A percentile compares a stretch with the other conserved stretches of the same genome.
phyloP scores from a whole-genome alignment of 2,797 vertebrate species.

The Gymnothorax reevesii region DNA sequence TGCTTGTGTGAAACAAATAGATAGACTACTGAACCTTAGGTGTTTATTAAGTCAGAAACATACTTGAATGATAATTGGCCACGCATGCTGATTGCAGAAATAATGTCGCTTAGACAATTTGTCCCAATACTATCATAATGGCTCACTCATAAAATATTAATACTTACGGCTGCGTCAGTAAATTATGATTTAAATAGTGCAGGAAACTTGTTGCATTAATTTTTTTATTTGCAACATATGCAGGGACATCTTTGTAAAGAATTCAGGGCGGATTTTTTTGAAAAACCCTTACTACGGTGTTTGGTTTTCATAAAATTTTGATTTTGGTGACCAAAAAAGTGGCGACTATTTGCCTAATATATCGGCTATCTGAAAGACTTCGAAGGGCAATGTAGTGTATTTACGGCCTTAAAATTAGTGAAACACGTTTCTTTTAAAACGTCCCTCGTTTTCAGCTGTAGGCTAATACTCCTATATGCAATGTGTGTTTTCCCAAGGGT shows the following conservation, averaged over 20 bases:
- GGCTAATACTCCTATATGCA: neutral
- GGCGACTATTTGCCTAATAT: neutral
- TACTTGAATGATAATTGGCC: neutral
- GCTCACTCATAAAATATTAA: neutral
- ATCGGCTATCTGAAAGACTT: neutral
- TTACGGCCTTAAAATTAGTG: too few species aligned
- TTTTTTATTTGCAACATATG: neutral
- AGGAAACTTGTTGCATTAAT: neutral
- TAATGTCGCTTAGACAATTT: neutral
- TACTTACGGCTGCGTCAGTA: neutral
- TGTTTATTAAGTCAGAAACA: neutral
- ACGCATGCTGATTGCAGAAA: neutral
- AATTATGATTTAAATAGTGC: neutral
- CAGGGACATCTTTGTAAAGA: neutral
- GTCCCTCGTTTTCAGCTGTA: neutral
- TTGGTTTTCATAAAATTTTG: neutral
- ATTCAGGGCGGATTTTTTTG: neutral
- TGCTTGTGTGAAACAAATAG: neutral
- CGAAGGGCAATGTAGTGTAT: neutral
- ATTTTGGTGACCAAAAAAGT: neutral
- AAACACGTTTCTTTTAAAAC: neutral
- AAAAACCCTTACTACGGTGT: neutral
- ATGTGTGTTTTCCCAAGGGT: neutral
- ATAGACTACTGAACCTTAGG: neutral
- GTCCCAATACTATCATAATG: neutral